Percentiles rank a stretch among this genome's conserved stretches.
These are phyloP conservation scores for Alauda arvensis DNA, from an alignment of 2,797 vertebrate species.

Conservation along the genomic window DNA sequence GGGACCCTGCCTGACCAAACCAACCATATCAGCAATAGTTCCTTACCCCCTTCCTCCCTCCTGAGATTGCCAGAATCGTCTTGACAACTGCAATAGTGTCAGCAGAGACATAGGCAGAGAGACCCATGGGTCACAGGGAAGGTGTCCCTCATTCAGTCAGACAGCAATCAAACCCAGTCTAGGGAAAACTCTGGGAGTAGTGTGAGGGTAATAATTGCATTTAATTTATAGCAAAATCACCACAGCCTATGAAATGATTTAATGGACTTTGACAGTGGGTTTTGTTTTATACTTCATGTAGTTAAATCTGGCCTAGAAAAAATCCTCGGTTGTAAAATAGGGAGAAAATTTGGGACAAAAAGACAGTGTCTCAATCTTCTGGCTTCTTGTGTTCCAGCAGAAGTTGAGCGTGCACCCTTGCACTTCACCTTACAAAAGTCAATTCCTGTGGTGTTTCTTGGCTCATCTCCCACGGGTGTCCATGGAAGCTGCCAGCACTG, in stretches of 20 bases:
- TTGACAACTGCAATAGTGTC: too few species aligned
- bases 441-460: fast-evolving
- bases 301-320: not conserved
- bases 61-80: not conserved
- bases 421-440: not conserved
- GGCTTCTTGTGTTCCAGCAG: not conserved
- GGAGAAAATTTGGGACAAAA: not conserved
- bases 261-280: not conserved
- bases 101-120: too few species aligned
- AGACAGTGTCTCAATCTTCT: not conserved
- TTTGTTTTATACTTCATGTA: not conserved
- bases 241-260: not conserved
- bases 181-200: not conserved
- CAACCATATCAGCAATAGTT: not conserved
- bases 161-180: not conserved
- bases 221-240: not conserved
- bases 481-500: not conserved
- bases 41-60: not conserved
- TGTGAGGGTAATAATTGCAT: not conserved
- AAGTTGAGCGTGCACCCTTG: not conserved
- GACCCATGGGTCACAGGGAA: fast-evolving
- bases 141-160: not conserved
- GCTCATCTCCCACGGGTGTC: fast-evolving
- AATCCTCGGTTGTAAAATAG: not conserved
- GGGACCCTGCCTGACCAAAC: not conserved